A percentile compares a stretch with the other conserved stretches of the same genome.
phyloP scores from a whole-genome alignment of 53 echinoderm and acorn worm species.

The Hippasteria phrygiana region DNA sequence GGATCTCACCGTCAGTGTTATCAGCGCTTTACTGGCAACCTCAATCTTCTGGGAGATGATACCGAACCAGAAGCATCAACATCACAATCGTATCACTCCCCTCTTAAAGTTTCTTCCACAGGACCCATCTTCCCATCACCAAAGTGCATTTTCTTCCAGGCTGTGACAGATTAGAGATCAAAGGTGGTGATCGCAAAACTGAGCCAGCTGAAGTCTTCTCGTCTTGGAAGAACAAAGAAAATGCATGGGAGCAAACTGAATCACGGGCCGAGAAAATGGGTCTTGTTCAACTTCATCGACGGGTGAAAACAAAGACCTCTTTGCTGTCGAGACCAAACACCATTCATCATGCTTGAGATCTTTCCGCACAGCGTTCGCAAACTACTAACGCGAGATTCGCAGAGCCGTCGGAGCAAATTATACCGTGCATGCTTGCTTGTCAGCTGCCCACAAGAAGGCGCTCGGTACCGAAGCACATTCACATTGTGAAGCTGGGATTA shows the following conservation, averaged over 20 bases:
- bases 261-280: conserved; percentile 47
- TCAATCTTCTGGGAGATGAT: conserved; percentile 53
- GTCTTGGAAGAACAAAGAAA: conserved; percentile 53
- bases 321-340: conserved; percentile 41
- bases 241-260: conserved; percentile 57
- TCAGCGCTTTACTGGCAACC: conserved; percentile 58
- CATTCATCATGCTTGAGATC: conserved; percentile 18
- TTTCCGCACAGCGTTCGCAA: conserved; percentile 31
- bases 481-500: too few relatives aligned
- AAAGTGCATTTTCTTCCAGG: too few relatives aligned
- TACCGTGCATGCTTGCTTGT: conserved; percentile 25
- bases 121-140: conserved; percentile 52
- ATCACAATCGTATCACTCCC: conserved; percentile 25
- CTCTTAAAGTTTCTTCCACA: conserved; percentile 24
- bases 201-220: conserved; percentile 37
- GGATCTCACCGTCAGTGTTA: conserved; percentile 65
- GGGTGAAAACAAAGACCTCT: conserved; percentile 46
- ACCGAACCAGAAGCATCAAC: conserved; percentile 41
- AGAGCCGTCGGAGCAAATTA: conserved; percentile 4
- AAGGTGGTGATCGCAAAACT: conserved; percentile 30
- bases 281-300: conserved; percentile 6
- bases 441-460: conserved; percentile 51
- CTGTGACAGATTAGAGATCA: conserved; percentile 61
- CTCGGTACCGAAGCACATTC: conserved; percentile 18
- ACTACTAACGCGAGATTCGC: background rate